Conservation (phyloP, 2,113 vertebrate genomes). For the Ammodytes marinus region DNA sequence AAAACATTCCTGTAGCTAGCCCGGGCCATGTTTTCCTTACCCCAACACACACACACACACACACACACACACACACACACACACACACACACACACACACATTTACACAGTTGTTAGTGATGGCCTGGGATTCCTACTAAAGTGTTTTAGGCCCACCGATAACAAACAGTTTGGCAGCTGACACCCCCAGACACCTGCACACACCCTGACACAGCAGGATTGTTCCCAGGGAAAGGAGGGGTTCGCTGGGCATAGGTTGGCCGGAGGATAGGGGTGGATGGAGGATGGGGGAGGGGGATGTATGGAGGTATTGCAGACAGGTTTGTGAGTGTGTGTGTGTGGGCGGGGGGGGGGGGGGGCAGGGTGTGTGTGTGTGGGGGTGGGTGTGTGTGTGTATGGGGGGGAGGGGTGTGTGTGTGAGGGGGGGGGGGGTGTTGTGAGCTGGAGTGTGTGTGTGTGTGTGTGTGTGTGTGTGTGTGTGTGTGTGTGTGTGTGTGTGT, state of each 20-base stretch:
- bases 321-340: constrained; percentile 16
- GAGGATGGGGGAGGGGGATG: neutral
- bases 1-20: constrained; percentile 76
- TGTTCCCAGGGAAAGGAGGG: constrained; percentile 80
- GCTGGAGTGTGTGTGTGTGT: too few relatives aligned
- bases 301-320: neutral
- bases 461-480: too few relatives aligned
- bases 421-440: too few relatives aligned
- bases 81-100: neutral
- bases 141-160: constrained; percentile 80
- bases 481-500: too few relatives aligned
- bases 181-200: constrained; percentile 90
- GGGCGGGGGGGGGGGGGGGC: neutral
- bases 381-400: too few relatives aligned
- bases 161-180: constrained; percentile 88
- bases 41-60: constrained; percentile 78
- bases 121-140: constrained; percentile 85
- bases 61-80: too few relatives aligned
- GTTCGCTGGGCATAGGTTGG: constrained; percentile 23
- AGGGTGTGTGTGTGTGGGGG: neutral
- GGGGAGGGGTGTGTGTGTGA: too few relatives aligned
- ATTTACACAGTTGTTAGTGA: constrained; percentile 88
- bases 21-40: constrained; percentile 90
- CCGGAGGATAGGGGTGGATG: neutral
- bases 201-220: constrained; percentile 84